Evolutionary conservation across 2,113 vertebrate species (phyloP).

Genomic region (Pangasianodon hypophthalmus): DNA sequence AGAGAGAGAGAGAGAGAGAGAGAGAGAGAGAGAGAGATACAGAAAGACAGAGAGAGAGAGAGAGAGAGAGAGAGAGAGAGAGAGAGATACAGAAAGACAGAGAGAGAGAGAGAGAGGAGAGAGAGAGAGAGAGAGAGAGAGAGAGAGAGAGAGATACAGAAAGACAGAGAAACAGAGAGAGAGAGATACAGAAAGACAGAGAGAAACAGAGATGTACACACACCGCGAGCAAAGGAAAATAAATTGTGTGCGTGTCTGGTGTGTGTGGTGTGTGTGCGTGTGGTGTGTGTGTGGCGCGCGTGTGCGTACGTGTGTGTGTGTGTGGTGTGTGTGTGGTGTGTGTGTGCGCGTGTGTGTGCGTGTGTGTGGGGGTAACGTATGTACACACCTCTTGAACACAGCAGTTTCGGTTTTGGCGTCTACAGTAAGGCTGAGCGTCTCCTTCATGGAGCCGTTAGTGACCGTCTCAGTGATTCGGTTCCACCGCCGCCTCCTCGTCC

Average conservation of each 20-base stretch:
- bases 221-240: neutral
- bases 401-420: conserved; percentile 98
- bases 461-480: conserved; percentile 97
- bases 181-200: conserved; percentile 29
- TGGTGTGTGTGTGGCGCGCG: neutral
- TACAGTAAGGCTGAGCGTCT: conserved; percentile 97
- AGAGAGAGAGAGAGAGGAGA: neutral
- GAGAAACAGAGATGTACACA: conserved; percentile 35
- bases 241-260: neutral
- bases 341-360: neutral
- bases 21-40: neutral
- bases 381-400: conserved; percentile 92
- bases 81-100: neutral
- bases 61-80: neutral
- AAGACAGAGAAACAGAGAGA: neutral
- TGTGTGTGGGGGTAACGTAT: neutral
- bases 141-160: conserved; percentile 28
- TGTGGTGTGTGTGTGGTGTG: neutral
- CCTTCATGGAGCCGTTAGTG: conserved; percentile 98
- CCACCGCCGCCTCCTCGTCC: conserved; percentile 80
- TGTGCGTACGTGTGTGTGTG: neutral
- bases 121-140: neutral
- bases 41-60: neutral
- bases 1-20: neutral
- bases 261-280: neutral